A percentile compares a stretch with the other conserved stretches of the same genome.
phyloP scores from a whole-genome alignment of 2,797 vertebrate genomes.

The Anomalospiza imberbis region DNA sequence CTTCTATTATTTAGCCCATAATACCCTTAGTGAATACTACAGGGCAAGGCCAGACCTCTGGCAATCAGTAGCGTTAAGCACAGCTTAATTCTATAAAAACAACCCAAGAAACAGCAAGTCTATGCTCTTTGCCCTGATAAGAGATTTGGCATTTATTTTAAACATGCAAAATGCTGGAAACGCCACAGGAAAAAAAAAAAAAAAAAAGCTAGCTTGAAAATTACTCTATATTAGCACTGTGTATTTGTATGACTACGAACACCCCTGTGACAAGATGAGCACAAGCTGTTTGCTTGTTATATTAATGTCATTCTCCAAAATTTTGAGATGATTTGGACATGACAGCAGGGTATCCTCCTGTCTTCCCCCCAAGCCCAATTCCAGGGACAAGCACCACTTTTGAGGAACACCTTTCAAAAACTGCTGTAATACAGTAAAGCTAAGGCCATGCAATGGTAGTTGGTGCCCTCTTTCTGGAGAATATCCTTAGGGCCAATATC shows the following conservation, averaged over 20 bases:
- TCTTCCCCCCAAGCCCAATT: background rate
- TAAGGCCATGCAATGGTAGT: accelerated
- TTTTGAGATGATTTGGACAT: background rate
- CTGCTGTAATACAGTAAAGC: background rate
- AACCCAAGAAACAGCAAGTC: background rate
- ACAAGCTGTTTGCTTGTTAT: background rate
- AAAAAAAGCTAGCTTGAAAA: background rate
- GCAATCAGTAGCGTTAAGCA: accelerated
- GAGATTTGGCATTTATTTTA: background rate
- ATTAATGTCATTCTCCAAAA: background rate
- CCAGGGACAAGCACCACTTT: background rate
- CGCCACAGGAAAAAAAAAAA: background rate
- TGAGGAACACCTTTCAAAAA: background rate
- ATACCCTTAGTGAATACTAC: background rate
- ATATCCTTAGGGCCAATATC: background rate
- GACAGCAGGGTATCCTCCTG: no score
- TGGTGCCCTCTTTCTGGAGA: background rate
- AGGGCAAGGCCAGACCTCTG: background rate
- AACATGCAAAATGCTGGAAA: background rate
- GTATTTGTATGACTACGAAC: accelerated
- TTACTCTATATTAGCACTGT: accelerated
- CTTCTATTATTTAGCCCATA: background rate
- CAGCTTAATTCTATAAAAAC: background rate
- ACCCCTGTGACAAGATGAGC: accelerated
- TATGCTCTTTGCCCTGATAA: background rate